Percentiles rank a stretch among this genome's conserved stretches.
These are phyloP conservation scores for Phylloscopus trochiloides DNA, from an alignment of 2,113 vertebrate genomes.

Conservation along the genomic window DNA sequence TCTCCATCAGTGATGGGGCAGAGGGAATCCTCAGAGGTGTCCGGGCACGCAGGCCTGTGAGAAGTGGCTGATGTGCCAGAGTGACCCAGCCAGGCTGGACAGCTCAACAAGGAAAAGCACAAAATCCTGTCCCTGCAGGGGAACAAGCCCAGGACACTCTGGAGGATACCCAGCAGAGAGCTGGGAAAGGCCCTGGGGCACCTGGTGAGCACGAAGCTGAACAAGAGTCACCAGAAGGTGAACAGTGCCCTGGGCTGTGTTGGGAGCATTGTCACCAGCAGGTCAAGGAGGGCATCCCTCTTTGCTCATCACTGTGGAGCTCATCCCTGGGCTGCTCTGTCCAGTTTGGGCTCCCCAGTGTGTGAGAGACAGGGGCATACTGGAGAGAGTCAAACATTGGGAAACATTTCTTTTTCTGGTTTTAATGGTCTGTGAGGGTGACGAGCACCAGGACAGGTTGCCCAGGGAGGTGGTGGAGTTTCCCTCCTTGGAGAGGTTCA, in stretches of 20 bases:
- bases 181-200: neutral
- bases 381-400: neutral
- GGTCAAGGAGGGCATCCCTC: neutral
- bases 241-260: rapidly evolving
- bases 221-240: rapidly evolving
- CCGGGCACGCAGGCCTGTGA: rapidly evolving
- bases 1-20: neutral
- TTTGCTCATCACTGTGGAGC: neutral
- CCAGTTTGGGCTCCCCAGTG: neutral
- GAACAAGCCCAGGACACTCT: neutral
- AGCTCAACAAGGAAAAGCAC: neutral
- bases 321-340: neutral
- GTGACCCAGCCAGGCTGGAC: neutral
- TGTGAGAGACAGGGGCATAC: rapidly evolving
- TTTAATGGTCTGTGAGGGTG: neutral
- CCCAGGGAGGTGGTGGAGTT: neutral
- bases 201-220: neutral
- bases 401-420: neutral
- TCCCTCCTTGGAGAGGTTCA: neutral
- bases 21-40: neutral
- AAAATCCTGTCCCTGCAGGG: neutral
- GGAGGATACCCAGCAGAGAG: neutral
- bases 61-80: neutral
- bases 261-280: neutral
- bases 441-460: neutral